Evolutionary conservation across 92 coral and sea anemone species (phyloP), one percentile per base, ranked within the genome.

Genomic region (Epizoanthus rinbou): DNA sequence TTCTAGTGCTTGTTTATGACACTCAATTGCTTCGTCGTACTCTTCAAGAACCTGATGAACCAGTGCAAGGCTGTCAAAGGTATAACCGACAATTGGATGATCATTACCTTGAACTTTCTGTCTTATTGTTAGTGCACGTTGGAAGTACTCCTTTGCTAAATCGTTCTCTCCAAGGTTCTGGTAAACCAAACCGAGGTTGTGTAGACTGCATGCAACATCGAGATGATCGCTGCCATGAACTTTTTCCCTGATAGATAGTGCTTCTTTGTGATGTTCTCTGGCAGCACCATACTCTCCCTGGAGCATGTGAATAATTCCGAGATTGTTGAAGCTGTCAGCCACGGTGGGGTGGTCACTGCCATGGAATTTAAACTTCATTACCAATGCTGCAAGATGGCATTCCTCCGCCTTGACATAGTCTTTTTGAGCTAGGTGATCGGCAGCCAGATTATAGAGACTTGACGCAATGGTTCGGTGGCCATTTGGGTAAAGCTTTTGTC

Each of bases 261-360:
- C 82, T 7, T 60, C 71, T 14, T 78, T 69, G 56, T 78, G 82
- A 13, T 78, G 64, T 8, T 78, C 70, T 21, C 64, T 78, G 24
- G 82, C 82, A 16, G 59, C 82, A 62, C 21, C 7, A 16, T 78
- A 60, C 47, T 78, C 82, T 6, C 82, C 71, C 45, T 62, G 23
- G 19, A 78, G 72, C 82, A 78, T 78, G 82, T 37, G 64, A 14
- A 78, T 78, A 45, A 78, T 78, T 63, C 82, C 82, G 18, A 78
- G 82, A 22, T 78, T 78, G 82, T 78, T 78, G 59, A 78, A 78
- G 66, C 82, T 78, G 54, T 78, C 69, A 21, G 82, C 82, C 11
- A 78, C 71, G 1, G 82, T 59, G 3, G 82, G 82, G 24, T 78
- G 82, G 50, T 78, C 41, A 19, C 71, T 28, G 33, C 82, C 71